Conservation (phyloP, 2,113 vertebrate species). For the Dipodomys ordii region DNA sequence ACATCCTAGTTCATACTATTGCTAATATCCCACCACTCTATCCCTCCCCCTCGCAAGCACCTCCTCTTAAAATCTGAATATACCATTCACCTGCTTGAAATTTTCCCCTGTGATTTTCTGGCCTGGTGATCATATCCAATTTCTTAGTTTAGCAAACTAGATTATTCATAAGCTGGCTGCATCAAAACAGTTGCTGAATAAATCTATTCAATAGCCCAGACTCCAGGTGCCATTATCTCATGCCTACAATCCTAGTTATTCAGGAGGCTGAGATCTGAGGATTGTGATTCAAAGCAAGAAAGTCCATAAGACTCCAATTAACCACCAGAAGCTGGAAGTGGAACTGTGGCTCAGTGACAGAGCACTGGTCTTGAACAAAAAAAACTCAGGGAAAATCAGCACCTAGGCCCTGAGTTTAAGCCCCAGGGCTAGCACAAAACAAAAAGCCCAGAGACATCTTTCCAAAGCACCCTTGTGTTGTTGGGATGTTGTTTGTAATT, state of each 20-base stretch:
- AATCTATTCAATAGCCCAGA: background rate
- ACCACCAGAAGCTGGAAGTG: too few species aligned
- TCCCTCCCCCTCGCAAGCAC: background rate
- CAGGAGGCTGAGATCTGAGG: too few species aligned
- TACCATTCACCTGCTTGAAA: background rate
- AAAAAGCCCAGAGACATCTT: background rate
- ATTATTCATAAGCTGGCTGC: background rate
- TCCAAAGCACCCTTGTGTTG: background rate
- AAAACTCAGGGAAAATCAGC: too few species aligned
- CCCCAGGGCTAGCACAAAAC: too few species aligned
- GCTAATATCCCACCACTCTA: background rate
- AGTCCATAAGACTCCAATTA: too few species aligned
- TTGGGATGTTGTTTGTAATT: background rate
- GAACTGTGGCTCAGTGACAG: too few species aligned
- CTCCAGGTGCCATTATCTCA: too few species aligned
- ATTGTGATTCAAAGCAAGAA: too few species aligned
- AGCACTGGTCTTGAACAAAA: too few species aligned
- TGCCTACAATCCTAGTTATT: too few species aligned
- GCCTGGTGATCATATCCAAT: conserved; percentile 1
- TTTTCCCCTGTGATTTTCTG: background rate
- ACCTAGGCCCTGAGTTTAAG: too few species aligned
- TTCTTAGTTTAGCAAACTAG: conserved; percentile 6
- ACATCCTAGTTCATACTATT: conserved; percentile 21
- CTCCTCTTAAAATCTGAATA: background rate
- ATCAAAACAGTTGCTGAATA: background rate